phyloP scores from a whole-genome alignment of 1,140 invertebrate species.

The Macrobrachium rosenbergii region DNA sequence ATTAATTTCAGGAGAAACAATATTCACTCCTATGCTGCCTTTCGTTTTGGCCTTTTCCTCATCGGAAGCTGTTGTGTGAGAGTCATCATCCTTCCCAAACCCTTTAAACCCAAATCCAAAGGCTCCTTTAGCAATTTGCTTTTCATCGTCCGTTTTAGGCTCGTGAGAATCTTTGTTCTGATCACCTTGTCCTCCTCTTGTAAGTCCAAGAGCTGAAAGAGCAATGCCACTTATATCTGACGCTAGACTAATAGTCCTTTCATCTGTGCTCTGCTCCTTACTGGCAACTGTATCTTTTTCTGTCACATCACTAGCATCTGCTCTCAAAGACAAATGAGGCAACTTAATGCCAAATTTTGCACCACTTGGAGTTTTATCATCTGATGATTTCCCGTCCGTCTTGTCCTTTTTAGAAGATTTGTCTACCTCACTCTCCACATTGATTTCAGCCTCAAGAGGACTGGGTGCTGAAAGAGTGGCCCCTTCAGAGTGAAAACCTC shows the following conservation, averaged over 20 bases:
- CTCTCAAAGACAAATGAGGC: slow-evolving; percentile 39
- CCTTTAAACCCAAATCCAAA: slow-evolving; percentile 48
- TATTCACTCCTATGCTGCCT: slow-evolving; percentile 24
- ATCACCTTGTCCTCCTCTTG: not conserved
- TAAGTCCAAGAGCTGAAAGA: slow-evolving; percentile 5
- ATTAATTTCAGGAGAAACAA: slow-evolving; percentile 19
- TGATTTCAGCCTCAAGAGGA: slow-evolving; percentile 34
- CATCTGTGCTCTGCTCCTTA: not conserved
- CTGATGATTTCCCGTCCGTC: slow-evolving; percentile 13
- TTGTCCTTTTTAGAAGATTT: not conserved
- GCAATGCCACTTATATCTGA: slow-evolving; percentile 17
- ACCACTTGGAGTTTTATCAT: slow-evolving; percentile 12
- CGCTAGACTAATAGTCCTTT: not conserved
- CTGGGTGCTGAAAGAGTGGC: not conserved
- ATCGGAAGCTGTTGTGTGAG: slow-evolving; percentile 41
- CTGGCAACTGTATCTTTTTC: not conserved
- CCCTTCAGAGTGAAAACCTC: slow-evolving; percentile 7
- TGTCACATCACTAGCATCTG: not conserved
- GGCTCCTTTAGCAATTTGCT: slow-evolving; percentile 50
- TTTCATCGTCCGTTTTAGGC: slow-evolving; percentile 56
- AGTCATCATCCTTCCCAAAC: slow-evolving; percentile 35
- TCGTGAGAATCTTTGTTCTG: slow-evolving; percentile 36
- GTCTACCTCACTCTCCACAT: slow-evolving; percentile 24
- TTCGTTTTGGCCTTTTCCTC: slow-evolving; percentile 53
- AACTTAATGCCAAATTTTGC: slow-evolving; percentile 51